Conservation (phyloP, 2,113 vertebrate genomes). For the Spermophilus dauricus region DNA sequence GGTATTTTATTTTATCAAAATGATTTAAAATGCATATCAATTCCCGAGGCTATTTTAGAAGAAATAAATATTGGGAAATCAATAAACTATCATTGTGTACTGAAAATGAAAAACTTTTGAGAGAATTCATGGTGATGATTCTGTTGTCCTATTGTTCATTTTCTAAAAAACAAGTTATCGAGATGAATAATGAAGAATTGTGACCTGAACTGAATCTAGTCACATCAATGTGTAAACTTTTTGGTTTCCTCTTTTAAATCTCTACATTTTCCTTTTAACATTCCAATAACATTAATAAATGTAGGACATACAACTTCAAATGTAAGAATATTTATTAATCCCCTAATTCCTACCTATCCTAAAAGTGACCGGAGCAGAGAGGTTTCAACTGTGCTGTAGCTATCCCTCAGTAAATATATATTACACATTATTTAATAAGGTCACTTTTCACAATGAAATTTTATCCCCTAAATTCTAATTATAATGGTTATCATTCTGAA, state of each 20-base stretch:
- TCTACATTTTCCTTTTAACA: not conserved
- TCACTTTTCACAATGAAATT: not conserved
- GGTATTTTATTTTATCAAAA: constrained; percentile 7
- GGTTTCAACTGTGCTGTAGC: not conserved
- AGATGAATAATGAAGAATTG: not conserved
- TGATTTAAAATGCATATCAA: not conserved
- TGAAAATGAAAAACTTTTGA: not conserved
- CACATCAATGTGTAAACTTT: not conserved
- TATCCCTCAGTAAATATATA: not conserved
- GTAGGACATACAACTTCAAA: not conserved
- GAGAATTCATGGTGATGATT: not conserved
- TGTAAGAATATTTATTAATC: not conserved
- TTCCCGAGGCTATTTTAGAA: not conserved
- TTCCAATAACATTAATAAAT: not conserved
- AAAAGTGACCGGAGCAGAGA: not conserved
- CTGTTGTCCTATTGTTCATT: not conserved
- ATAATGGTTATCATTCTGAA: not conserved
- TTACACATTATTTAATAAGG: not conserved
- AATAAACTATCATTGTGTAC: not conserved
- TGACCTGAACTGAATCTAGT: not conserved
- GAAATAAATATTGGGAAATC: not conserved
- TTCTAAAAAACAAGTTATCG: not conserved
- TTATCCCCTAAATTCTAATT: not conserved
- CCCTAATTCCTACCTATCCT: not conserved
- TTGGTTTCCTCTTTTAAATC: not conserved